A percentile compares a stretch with the other conserved stretches of the same genome.
phyloP scores from a whole-genome alignment of 2,888 invertebrate genomes.

The Rhopalosiphum nymphaeae region DNA sequence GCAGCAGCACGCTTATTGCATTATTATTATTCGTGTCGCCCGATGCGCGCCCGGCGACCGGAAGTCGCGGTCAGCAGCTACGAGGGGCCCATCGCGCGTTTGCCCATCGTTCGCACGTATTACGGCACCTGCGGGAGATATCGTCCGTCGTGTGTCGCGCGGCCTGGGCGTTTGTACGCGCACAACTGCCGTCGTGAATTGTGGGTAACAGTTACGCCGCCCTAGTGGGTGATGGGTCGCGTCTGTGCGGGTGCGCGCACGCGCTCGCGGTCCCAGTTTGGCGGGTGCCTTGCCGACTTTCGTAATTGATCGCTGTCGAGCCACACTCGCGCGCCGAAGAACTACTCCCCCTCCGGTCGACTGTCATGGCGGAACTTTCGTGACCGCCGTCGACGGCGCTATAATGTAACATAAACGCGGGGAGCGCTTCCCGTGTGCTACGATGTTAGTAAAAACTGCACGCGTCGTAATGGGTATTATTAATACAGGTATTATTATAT shows the following conservation, averaged over 20 bases:
- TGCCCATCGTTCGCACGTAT: neutral
- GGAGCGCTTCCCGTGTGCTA: neutral
- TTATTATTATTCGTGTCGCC: neutral
- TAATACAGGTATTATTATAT: neutral
- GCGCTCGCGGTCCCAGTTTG: neutral
- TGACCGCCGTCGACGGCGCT: neutral
- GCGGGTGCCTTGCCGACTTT: slow-evolving; percentile 15
- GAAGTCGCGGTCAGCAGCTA: slow-evolving; percentile 4
- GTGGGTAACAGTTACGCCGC: slow-evolving; percentile 1
- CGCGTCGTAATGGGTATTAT: neutral
- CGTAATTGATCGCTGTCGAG: slow-evolving; percentile 47
- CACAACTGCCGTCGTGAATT: slow-evolving; percentile 2
- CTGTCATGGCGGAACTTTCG: neutral
- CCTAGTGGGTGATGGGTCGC: neutral
- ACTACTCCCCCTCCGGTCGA: neutral
- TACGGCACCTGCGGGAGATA: neutral
- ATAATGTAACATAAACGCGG: neutral
- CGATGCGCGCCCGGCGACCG: neutral
- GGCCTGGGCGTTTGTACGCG: neutral
- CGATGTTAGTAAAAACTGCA: neutral
- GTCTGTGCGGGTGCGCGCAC: neutral
- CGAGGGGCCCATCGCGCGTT: neutral
- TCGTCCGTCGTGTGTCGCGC: neutral
- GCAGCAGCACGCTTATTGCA: neutral
- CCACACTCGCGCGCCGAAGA: neutral